Evolutionary conservation across 2,888 invertebrate genomes (phyloP).

Genomic region (Chironomus riparius): DNA sequence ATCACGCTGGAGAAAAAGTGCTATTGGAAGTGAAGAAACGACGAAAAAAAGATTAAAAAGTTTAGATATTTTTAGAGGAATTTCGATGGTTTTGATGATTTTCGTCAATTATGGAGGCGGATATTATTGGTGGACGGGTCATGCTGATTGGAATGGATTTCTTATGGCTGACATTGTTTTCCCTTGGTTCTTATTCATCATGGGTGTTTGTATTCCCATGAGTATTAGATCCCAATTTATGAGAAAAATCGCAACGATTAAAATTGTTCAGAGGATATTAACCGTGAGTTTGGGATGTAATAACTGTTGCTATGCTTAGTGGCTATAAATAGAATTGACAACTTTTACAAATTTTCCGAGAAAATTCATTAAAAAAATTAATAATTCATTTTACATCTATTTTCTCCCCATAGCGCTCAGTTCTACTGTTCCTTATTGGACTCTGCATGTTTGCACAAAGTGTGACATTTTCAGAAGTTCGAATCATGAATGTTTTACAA

Average conservation of each 20-base stretch:
- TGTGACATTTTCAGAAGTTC: constrained; percentile 55
- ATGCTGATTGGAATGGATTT: constrained; percentile 89
- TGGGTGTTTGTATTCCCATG: constrained; percentile 91
- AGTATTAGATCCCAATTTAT: constrained; percentile 65
- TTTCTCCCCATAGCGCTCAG: constrained; percentile 51
- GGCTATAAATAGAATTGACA: too few species aligned
- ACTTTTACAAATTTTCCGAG: too few species aligned
- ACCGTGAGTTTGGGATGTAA: constrained; percentile 45
- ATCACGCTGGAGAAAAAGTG: constrained; percentile 28
- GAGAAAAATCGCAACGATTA: constrained; percentile 49
- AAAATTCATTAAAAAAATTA: constrained; percentile 5
- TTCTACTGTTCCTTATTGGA: constrained; percentile 66
- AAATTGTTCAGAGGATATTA: constrained; percentile 53
- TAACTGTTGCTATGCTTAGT: too few species aligned
- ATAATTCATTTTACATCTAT: background rate
- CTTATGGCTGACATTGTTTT: constrained; percentile 89
- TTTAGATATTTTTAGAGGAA: constrained; percentile 70
- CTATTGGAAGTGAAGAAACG: constrained; percentile 28
- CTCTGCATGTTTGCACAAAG: constrained; percentile 62
- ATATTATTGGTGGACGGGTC: constrained; percentile 74
- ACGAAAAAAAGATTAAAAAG: constrained; percentile 50
- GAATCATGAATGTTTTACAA: constrained; percentile 87
- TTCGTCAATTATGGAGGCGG: constrained; percentile 87
- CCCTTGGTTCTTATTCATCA: constrained; percentile 95
- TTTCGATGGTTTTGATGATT: constrained; percentile 80